phyloP scores from a whole-genome alignment of 2,797 vertebrate species.

The Hippoglossus hippoglossus region DNA sequence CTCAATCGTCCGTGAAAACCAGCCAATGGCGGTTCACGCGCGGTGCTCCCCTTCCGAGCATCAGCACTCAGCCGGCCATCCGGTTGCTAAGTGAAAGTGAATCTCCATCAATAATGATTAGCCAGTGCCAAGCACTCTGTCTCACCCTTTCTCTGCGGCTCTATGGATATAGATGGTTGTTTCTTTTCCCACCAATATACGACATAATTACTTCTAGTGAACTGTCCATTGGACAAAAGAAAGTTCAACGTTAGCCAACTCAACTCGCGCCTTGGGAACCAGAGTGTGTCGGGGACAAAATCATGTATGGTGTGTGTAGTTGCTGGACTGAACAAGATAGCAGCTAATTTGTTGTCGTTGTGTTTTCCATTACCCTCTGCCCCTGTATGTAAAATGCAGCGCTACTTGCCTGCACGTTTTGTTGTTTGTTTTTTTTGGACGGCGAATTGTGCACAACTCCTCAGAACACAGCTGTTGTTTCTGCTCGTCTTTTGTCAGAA shows the following conservation, averaged over 20 bases:
- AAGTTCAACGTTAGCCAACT: conserved; percentile 37
- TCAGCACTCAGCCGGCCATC: conserved; percentile 62
- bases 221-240: conserved; percentile 44
- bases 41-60: conserved; percentile 34
- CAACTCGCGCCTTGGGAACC: conserved; percentile 13
- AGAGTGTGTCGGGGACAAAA: conserved; percentile 11
- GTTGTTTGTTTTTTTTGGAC: conserved; percentile 5
- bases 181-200: conserved; percentile 55
- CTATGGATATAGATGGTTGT: conserved; percentile 72
- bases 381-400: conserved; percentile 34
- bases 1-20: conserved; percentile 59
- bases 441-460: conserved; percentile 21
- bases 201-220: conserved; percentile 63
- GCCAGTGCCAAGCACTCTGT: conserved; percentile 54
- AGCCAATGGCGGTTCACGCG: conserved; percentile 45
- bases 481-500: conserved; percentile 50
- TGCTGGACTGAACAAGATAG: conserved; percentile 44
- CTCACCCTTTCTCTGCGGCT: conserved; percentile 57
- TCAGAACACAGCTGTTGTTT: conserved; percentile 31
- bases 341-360: conserved; percentile 45
- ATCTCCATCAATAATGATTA: conserved; percentile 80
- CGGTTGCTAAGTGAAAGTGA: conserved; percentile 68
- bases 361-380: conserved; percentile 50
- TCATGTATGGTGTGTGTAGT: conserved; percentile 9
- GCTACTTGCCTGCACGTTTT: conserved; percentile 31